Percentiles rank a stretch among this genome's conserved stretches.
Conservation (phyloP, 1,140 invertebrate species). For the Drosophila fuyamai region DNA sequence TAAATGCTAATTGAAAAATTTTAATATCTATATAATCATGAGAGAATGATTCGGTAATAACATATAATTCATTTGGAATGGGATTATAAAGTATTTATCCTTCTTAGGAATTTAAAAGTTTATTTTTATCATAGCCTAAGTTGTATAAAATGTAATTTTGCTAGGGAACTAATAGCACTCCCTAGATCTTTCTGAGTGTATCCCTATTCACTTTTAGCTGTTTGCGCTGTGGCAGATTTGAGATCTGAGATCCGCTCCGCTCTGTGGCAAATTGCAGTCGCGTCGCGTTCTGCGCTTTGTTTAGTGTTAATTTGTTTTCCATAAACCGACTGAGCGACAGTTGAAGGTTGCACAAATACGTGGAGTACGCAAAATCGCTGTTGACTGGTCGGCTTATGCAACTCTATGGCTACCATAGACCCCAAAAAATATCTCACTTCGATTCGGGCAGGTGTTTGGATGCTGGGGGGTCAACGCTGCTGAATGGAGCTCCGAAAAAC, state of each 20-base stretch:
- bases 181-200: constrained; percentile 12
- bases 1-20: too few relatives aligned
- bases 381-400: constrained; percentile 52
- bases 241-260: constrained; percentile 48
- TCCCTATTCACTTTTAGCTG: constrained; percentile 31
- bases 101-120: too few relatives aligned
- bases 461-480: constrained; percentile 24
- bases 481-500: constrained; percentile 1
- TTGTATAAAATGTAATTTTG: too few relatives aligned
- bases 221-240: constrained; percentile 42
- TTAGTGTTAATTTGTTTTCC: constrained; percentile 74
- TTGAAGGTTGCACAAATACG: constrained; percentile 73
- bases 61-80: background rate
- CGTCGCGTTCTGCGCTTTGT: constrained; percentile 59
- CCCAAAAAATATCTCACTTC: constrained; percentile 1
- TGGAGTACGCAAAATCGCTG: constrained; percentile 58
- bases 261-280: constrained; percentile 80
- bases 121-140: too few relatives aligned
- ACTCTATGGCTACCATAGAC: constrained; percentile 14
- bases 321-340: constrained; percentile 62
- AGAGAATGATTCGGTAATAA: background rate
- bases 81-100: too few relatives aligned
- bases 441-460: constrained; percentile 32
- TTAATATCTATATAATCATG: too few relatives aligned
- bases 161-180: too few relatives aligned